Base-by-base conservation (phyloP, 2,113 vertebrate genomes). In the Triplophysa tibetana region DNA sequence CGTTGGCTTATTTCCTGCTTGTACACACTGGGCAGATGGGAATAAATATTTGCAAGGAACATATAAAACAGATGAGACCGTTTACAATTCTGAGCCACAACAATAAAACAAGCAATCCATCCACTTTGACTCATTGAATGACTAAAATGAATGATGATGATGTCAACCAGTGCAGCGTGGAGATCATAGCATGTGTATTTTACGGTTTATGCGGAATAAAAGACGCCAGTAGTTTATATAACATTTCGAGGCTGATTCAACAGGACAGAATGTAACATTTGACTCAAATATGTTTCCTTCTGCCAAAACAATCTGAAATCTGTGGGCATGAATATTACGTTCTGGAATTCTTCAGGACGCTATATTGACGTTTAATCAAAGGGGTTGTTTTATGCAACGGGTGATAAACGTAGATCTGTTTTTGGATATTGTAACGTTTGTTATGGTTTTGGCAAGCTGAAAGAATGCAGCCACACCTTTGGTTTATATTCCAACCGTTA, bases 31-130 rank as follows among this genome's bases (percentile, higher is more conserved):
- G 38, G 65, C 58, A 43, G 77, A 77, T 62, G 64, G 61, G 43
- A 75, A 66, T 83, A 82, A 80, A 84, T 80, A 80, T 77, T 80
- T 80, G 56, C 54, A 63, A 43, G 64, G 60, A 68, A 66, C 73
- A 77, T 26, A 65, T 69, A 48, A 77, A 54, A 72, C 66, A 70
- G 17, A 75, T 21, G 76, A 78, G 75, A 62, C 23, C 61, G 63
- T 84, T 78, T 84, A 84, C 48, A 78, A 21, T 79, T 77, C 75
- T 45, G 38, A 52, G 17, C 75, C 24, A 66, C 74, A 50, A 65
- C 74, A 48, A 54, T 52, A 65, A 66, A 26, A 50, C 62, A 65
- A 50, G 26, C 75, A 65, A 23, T 63, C 16, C 62, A 75, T 65
- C 45, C 75, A 77, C 45, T 26, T 54, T 41, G 75, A 77, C 26